A percentile compares a stretch with the other conserved stretches of the same genome.
Conservation (phyloP, 2,113 vertebrate species). For the Rousettus leschenaultii region DNA sequence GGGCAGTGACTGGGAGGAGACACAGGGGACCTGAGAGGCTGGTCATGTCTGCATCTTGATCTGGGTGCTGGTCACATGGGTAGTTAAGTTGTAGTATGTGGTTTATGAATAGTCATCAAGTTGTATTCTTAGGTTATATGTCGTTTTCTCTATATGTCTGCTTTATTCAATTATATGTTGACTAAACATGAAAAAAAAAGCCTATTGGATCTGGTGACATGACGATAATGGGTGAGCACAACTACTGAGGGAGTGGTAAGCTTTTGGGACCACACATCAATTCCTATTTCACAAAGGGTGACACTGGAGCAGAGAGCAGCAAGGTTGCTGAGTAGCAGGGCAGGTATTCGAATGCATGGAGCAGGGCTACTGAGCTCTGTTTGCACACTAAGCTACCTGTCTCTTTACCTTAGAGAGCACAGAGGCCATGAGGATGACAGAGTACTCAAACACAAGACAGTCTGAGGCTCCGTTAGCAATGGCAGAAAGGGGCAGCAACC, state of each 20-base stretch:
- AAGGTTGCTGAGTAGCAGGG: not conserved
- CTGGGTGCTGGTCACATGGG: not conserved
- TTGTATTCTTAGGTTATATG: not conserved
- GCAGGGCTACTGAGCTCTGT: not conserved
- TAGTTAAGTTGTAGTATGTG: not conserved
- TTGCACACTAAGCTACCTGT: not conserved
- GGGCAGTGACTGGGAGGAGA: not conserved
- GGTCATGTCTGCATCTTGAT: not conserved
- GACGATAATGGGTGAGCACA: not conserved
- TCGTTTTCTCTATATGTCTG: not conserved
- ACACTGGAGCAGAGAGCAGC: not conserved
- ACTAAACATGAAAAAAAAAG: not conserved
- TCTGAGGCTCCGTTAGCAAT: not conserved
- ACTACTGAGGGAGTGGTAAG: not conserved
- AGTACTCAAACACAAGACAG: not conserved
- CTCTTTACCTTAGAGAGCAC: not conserved
- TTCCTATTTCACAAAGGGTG: not conserved
- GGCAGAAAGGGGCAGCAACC: not conserved
- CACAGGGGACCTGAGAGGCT: not conserved
- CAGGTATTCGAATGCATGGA: not conserved
- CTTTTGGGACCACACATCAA: not conserved
- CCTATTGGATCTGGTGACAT: not conserved
- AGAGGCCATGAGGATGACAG: not conserved
- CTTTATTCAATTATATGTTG: not conserved
- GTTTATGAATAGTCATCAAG: not conserved